These are phyloP conservation scores for Cryptus armator DNA, from an alignment of 2,888 invertebrate genomes.

Conservation along the genomic window DNA sequence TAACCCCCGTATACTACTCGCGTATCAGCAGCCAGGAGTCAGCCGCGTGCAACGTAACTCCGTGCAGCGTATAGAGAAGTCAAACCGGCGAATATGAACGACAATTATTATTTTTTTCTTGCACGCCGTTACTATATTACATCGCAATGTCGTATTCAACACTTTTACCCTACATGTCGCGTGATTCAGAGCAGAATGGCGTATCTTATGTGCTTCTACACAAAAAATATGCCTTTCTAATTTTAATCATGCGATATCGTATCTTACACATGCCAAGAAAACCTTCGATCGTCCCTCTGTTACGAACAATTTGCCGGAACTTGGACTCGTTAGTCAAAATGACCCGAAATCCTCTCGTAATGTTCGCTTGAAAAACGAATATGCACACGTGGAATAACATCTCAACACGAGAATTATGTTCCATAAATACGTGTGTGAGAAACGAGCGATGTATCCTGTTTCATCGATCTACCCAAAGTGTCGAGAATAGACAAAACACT, in stretches of 20 bases:
- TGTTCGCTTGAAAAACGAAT: constrained; percentile 71
- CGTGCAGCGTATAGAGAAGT: not conserved
- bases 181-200: no score
- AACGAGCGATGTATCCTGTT: constrained; percentile 21
- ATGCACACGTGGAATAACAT: constrained; percentile 76
- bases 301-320: no score
- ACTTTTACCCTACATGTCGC: no score
- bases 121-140: no score
- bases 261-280: no score
- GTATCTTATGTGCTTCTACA: no score
- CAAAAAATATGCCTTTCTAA: no score
- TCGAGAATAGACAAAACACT: not conserved
- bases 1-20: not conserved
- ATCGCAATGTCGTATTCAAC: no score
- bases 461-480: not conserved
- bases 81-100: no score
- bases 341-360: constrained; percentile 4
- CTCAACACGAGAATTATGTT: constrained; percentile 55
- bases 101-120: no score
- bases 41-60: constrained; percentile 9
- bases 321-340: not conserved
- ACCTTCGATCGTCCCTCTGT: no score
- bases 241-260: no score
- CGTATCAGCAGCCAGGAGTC: not conserved
- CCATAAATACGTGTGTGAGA: not conserved